Base-by-base conservation (phyloP, 2,113 vertebrate species). In the Cacatua alba region DNA sequence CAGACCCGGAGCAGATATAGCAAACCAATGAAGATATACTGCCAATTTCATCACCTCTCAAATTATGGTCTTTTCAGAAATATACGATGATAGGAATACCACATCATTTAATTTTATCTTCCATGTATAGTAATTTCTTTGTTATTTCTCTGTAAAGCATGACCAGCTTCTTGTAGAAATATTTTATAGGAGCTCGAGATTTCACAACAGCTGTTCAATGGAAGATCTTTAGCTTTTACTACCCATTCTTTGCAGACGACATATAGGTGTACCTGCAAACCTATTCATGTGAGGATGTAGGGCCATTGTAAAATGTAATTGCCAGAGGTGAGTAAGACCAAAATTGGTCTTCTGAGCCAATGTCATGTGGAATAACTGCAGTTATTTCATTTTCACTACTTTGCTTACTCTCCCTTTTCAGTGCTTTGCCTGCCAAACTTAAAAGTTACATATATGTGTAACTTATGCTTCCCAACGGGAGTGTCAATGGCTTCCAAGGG, bases 31-130 rank as follows among this genome's bases (percentile, higher is more conserved):
- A 97, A 95, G 89, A 83, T 90, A 77, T 48, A 95, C 75, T 96
- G 63, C 90, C 88, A 94, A 88, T 97, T 97, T 98, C 55, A 63
- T 96, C 89, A 95, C 89, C 88, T 96, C 91, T 89, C 82, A 96
- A 97, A 95, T 96, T 82, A 96, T 33, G 21, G 63, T 82, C 83
- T 95, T 96, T 92, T 29, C 95, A 93, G 93, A 97, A 98, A 97
- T 88, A 93, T 82, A 92, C 89, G 92, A 86, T 95, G 59, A 88
- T 93, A 93, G 1, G 2, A 84, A 68, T 94, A 82, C 69, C 75
- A 88, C 59, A 93, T 96, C 26, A 90, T 97, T 97, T 97, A 68
- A 84, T 96, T 98, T 98, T 97, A 90, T 95, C 69, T 97, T 95
- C 91, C 85, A 93, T 6, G 11, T 92, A 63, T 49, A 88, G 82